phyloP scores from a whole-genome alignment of 1,140 invertebrate species.

The Euura saliciscinereae region DNA sequence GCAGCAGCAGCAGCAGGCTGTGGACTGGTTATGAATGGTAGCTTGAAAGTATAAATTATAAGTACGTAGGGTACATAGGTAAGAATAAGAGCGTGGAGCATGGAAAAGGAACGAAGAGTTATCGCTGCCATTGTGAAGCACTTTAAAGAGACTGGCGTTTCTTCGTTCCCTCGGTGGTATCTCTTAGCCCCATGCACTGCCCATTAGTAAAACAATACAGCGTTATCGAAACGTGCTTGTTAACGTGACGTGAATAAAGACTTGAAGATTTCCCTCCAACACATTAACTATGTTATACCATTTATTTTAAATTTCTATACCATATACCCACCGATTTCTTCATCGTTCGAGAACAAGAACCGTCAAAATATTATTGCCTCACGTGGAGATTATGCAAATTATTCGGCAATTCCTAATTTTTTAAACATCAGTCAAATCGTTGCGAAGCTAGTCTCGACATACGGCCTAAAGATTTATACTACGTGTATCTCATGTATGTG shows the following conservation, averaged over 20 bases:
- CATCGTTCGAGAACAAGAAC: no score
- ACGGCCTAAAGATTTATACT: no score
- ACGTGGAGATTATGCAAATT: no score
- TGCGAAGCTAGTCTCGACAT: background rate
- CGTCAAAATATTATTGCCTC: no score
- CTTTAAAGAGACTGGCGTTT: constrained; percentile 5
- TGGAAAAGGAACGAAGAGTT: constrained; percentile 1
- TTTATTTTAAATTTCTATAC: no score
- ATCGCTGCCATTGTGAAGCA: constrained; percentile 6
- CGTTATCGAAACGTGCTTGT: constrained; percentile 1
- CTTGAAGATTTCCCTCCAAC: background rate
- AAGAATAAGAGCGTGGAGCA: background rate
- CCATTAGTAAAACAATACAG: constrained; percentile 7
- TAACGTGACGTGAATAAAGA: constrained; percentile 7
- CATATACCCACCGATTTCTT: no score
- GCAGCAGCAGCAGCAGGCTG: background rate
- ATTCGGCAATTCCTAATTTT: background rate
- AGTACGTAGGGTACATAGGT: background rate
- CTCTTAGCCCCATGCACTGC: background rate
- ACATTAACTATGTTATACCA: no score
- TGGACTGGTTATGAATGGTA: background rate
- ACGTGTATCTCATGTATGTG: background rate
- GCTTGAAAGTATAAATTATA: constrained; percentile 4
- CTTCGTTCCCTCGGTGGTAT: background rate
- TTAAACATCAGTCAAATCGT: background rate